Evolutionary conservation across 2,888 invertebrate genomes (phyloP), one percentile per base, ranked within the genome.

Genomic region (Apotomis turbidana): DNA sequence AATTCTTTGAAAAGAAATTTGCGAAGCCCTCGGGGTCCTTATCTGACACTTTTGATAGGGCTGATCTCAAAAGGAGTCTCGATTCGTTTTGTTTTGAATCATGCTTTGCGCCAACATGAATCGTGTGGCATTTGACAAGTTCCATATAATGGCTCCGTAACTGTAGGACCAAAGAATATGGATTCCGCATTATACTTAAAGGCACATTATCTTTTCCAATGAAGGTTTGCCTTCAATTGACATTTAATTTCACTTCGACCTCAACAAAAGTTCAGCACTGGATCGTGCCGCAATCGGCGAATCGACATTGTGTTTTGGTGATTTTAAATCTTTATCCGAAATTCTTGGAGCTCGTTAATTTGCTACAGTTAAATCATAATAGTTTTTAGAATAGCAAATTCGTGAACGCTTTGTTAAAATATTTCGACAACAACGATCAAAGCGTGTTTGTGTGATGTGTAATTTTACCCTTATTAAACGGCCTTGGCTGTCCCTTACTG

Each of bases 211-310:
- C 57, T 12, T 52, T 66, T 71, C 61, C 49, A 41, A 57, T 57
- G 36, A 58, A 46, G 74, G 71, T 78, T 81, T 79, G 74, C 75
- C 78, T 76, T 74, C 75, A 75, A 79, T 78, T 81, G 81, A 77
- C 80, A 83, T 78, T 79, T 83, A 77, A 76, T 79, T 79, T 77
- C 77, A 79, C 79, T 82, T 67, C 80, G 81, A 83, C 83, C 83
- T 85, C 79, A 76, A 66, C 44, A 72, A 84, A 85, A 86, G 85
- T 85, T 87, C 83, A 83, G 78, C 77, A 66, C 55, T 59, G 51
- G 62, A 70, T 52, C 70, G 71, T 73, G 70, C 73, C 78, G 76
- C 76, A 74, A 79, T 68, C 73, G 78, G 76, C 76, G 74, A 79
- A 83, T 84, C 80, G 75, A 75, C 75, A 77, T 80, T 75, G 75